Percentiles rank a stretch among this genome's conserved stretches.
Conservation (phyloP, 2,797 vertebrate genomes). For the Diglossa cyanea region DNA sequence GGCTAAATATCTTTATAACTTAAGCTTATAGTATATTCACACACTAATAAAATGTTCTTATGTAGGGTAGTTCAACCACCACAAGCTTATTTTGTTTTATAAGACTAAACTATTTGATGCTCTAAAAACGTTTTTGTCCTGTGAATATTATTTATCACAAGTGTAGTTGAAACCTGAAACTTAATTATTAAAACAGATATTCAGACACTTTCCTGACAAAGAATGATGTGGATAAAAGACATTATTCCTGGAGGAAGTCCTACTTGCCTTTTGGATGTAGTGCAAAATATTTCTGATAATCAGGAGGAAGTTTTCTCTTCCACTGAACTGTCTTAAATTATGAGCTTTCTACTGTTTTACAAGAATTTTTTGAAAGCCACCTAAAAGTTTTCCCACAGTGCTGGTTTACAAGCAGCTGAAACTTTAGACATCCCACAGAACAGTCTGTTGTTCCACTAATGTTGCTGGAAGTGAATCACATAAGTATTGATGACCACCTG, state of each 20-base stretch:
- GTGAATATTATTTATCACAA: background rate
- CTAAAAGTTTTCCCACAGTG: constrained; percentile 21
- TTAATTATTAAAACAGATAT: background rate
- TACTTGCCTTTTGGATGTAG: background rate
- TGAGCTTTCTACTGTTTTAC: background rate
- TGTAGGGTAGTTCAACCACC: background rate
- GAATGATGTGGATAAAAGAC: background rate
- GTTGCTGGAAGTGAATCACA: background rate
- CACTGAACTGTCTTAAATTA: background rate
- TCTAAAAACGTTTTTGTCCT: constrained; percentile 23
- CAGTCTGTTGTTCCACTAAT: background rate
- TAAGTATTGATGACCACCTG: background rate
- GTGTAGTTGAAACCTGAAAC: background rate
- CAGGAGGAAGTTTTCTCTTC: background rate
- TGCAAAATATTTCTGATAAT: background rate
- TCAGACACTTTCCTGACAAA: background rate
- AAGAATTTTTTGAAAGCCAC: background rate
- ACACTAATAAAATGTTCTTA: background rate
- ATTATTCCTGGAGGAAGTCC: background rate
- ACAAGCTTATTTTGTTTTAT: constrained; percentile 1
- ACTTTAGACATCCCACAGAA: background rate
- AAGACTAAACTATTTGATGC: background rate
- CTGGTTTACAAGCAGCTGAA: constrained; percentile 25
- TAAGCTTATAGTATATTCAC: background rate
- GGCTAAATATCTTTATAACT: background rate